Percentiles rank a stretch among this genome's conserved stretches.
Evolutionary conservation across 2,113 vertebrate genomes (phyloP).

Genomic region (Engraulis encrasicolus): DNA sequence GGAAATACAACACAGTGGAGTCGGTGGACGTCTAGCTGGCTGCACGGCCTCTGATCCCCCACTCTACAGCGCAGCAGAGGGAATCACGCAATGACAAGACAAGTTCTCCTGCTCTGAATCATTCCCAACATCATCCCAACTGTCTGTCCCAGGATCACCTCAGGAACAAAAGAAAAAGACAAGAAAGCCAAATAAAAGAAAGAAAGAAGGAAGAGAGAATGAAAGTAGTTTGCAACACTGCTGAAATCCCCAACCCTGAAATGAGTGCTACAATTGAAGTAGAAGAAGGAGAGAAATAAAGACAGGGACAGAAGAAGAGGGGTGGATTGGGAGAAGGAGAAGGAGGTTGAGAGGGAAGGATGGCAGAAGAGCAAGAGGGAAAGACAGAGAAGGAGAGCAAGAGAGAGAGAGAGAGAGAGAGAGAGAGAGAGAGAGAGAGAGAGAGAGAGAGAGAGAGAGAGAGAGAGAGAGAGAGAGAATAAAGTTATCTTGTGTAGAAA

Average conservation of each 20-base stretch:
- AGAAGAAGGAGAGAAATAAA: background rate
- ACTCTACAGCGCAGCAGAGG: constrained; percentile 52
- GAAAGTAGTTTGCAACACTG: constrained; percentile 36
- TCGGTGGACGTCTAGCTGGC: background rate
- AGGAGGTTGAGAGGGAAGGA: background rate
- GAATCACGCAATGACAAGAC: constrained; percentile 14
- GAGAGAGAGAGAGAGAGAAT: background rate
- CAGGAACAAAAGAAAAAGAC: background rate
- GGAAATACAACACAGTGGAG: background rate
- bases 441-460: background rate
- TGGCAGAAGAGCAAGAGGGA: too few species aligned
- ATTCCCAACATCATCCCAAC: background rate
- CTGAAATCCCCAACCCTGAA: constrained; percentile 27
- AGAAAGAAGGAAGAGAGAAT: too few species aligned
- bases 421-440: background rate
- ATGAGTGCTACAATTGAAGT: constrained; percentile 18
- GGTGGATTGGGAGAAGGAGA: background rate
- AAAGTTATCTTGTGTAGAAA: constrained; percentile 24
- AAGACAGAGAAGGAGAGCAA: too few species aligned
- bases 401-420: too few species aligned
- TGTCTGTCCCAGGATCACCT: background rate
- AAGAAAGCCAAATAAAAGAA: too few species aligned
- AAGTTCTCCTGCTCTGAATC: background rate
- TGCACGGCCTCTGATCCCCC: constrained; percentile 29
- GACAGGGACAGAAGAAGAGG: too few species aligned